Evolutionary conservation across 2,888 invertebrate genomes (phyloP), one percentile per base, ranked within the genome.

Genomic region (Rhamnusium bicolor): DNA sequence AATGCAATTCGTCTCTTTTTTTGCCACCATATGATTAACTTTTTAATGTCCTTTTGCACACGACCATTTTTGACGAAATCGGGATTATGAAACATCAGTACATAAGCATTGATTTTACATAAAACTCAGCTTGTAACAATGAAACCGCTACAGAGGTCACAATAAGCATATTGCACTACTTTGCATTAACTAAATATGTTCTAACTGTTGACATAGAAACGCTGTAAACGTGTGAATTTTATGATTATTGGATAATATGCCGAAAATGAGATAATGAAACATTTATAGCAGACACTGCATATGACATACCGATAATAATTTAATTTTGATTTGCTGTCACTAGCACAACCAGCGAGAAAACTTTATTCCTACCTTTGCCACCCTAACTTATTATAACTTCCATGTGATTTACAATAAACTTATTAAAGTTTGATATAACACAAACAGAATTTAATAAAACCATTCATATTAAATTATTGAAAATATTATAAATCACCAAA

Each of bases 271-370:
- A 8, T 58, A 58, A 58, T 29, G 29, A 32, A 29, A 58, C n/a
- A 54, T 19, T 54, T 24, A 21, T 49, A 29, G 29, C 12, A 27
- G 24, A 12, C 5, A 16, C 14, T 58, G 58, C 16, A 58, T 8
- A 8, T 58, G 29, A 58, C 58, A 58, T 56, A 5, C 14, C 32
- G 16, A 58, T 32, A 56, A 12, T 56, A 58, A 58, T 58, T 58
- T 18, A 18, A 14, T 14, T 32, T 32, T 32, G 58, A 58, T 32
- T 12, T 29, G 58, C 58, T 32, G 58, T 32, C 58, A 18, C 12
- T 4, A 32, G 2, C 58, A 58, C 14, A n/a, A 24, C n/a, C n/a
- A 7, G 19, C 18, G n/a, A 6, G 58, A 58, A 16, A 24, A 56
- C 21, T 8, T 40, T 40, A 40, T 16, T 32, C 16, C 18, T 32